Conservation (phyloP, 2,797 vertebrate genomes). For the Bradypodion ventrale region DNA sequence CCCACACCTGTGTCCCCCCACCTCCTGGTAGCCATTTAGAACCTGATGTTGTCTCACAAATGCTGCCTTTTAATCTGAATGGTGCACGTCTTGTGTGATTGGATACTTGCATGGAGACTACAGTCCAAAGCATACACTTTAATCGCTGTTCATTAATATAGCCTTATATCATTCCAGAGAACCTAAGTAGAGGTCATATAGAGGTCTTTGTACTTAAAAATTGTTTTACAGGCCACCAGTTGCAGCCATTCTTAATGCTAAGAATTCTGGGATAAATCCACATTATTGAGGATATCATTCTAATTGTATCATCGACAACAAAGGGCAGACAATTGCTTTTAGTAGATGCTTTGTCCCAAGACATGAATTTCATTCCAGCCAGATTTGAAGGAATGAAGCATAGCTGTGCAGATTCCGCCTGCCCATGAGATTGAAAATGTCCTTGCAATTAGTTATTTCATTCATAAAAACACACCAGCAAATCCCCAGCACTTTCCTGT, state of each 20-base stretch:
- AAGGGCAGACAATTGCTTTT: constrained; percentile 63
- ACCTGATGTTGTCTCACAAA: background rate
- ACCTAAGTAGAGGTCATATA: background rate
- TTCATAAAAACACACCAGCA: constrained; percentile 1
- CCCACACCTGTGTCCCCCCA: no score
- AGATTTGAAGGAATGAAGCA: constrained; percentile 64
- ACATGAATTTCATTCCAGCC: constrained; percentile 74
- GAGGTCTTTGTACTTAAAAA: background rate
- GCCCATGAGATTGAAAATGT: background rate
- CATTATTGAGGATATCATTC: background rate
- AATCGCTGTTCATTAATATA: background rate
- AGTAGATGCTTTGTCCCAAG: constrained; percentile 69
- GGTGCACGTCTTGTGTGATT: background rate
- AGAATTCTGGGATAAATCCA: fast-evolving
- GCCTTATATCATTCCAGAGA: background rate
- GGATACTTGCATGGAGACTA: background rate
- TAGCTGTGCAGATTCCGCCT: constrained; percentile 43
- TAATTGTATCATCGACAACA: fast-evolving
- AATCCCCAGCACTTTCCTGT: background rate
- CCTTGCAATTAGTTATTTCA: constrained; percentile 29
- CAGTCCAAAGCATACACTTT: background rate
- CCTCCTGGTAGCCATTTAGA: background rate
- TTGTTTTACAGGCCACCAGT: fast-evolving
- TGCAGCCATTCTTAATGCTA: background rate
- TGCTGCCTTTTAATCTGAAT: background rate